Percentiles rank a stretch among this genome's conserved stretches.
phyloP scores from a whole-genome alignment of 1,140 invertebrate genomes.

The Drosophila neocordata region DNA sequence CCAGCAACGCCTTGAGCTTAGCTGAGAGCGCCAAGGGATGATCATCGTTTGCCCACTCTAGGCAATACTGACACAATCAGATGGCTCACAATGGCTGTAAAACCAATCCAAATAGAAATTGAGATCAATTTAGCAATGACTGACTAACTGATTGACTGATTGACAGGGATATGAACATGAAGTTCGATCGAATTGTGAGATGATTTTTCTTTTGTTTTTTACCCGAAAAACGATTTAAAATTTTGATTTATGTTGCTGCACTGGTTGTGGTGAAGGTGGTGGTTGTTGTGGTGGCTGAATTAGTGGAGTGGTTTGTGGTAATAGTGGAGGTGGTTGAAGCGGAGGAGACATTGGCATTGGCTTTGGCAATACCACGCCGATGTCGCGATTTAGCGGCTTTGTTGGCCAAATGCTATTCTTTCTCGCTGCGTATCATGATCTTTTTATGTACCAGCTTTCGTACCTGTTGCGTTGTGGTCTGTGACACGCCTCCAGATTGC shows the following conservation, averaged over 20 bases:
- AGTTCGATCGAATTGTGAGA: slow-evolving; percentile 32
- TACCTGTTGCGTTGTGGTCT: slow-evolving; percentile 78
- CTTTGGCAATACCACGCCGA: slow-evolving; percentile 46
- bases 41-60: slow-evolving; percentile 1
- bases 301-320: slow-evolving; percentile 18
- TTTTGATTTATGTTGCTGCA: slow-evolving; percentile 41
- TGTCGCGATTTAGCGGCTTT: slow-evolving; percentile 49
- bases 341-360: slow-evolving; percentile 17
- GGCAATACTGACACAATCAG: slow-evolving; percentile 6
- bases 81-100: slow-evolving; percentile 67
- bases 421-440: slow-evolving; percentile 81
- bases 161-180: slow-evolving; percentile 48
- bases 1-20: slow-evolving; percentile 7
- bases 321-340: slow-evolving; percentile 30
- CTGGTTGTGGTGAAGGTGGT: slow-evolving; percentile 25
- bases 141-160: slow-evolving; percentile 41
- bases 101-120: slow-evolving; percentile 75
- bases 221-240: slow-evolving; percentile 35
- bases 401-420: slow-evolving; percentile 71
- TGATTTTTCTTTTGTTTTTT: slow-evolving; percentile 34
- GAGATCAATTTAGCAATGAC: slow-evolving; percentile 67
- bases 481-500: slow-evolving; percentile 40
- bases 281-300: slow-evolving; percentile 28
- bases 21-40: not conserved
- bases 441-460: slow-evolving; percentile 82